phyloP scores from a whole-genome alignment of 2,888 invertebrate genomes.

The Leucophora obtusa region DNA sequence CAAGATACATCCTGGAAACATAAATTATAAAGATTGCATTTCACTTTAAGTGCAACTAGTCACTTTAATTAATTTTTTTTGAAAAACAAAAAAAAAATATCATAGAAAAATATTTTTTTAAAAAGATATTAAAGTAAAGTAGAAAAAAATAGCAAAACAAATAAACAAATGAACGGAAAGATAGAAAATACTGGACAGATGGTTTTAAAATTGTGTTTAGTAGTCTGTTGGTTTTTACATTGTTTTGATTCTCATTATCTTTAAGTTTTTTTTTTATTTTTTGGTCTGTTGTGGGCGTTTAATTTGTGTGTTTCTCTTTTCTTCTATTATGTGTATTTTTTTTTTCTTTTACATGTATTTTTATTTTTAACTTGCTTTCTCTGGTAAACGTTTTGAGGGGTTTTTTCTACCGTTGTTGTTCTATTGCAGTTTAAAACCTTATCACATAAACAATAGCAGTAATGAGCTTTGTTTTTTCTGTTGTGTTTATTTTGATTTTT shows the following conservation, averaged over 20 bases:
- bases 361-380: background rate
- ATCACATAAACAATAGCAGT: slow-evolving; percentile 38
- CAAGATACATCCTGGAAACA: background rate
- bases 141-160: background rate
- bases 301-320: slow-evolving; percentile 24
- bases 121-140: no score
- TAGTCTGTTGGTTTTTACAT: slow-evolving; percentile 9
- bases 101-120: no score
- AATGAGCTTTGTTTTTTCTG: slow-evolving; percentile 30
- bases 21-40: background rate
- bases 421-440: slow-evolving; percentile 34
- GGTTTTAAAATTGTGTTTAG: slow-evolving; percentile 10
- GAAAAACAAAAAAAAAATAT: no score
- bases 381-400: background rate
- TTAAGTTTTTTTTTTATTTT: no score
- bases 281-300: slow-evolving; percentile 28
- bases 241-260: slow-evolving; percentile 19
- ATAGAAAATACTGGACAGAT: slow-evolving; percentile 22
- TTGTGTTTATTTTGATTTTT: background rate
- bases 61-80: slow-evolving; percentile 32
- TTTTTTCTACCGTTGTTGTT: slow-evolving; percentile 3
- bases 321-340: no score
- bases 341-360: background rate
- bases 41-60: slow-evolving; percentile 36
- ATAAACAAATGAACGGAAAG: slow-evolving; percentile 19